A percentile compares a stretch with the other conserved stretches of the same genome.
phyloP scores from a whole-genome alignment of 2,113 vertebrate genomes.

The Gobius niger region DNA sequence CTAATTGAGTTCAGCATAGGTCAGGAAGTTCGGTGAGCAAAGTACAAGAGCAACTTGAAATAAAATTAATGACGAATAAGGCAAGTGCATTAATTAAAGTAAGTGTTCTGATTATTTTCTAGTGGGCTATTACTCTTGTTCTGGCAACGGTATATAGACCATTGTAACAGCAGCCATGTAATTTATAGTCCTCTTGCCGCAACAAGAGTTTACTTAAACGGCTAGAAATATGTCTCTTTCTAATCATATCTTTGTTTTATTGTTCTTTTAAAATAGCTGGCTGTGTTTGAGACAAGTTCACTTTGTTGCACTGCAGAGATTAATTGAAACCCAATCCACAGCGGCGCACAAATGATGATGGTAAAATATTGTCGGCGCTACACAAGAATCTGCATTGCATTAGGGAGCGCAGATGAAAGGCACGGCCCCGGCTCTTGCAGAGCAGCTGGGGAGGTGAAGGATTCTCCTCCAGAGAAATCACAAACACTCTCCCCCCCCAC shows the following conservation, averaged over 20 bases:
- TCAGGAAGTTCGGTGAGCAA: slow-evolving; percentile 23
- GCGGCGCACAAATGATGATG: slow-evolving; percentile 51
- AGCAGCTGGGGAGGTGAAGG: slow-evolving; percentile 43
- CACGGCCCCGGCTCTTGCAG: slow-evolving; percentile 47
- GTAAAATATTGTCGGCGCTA: slow-evolving; percentile 58
- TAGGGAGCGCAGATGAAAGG: slow-evolving; percentile 71
- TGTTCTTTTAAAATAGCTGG: slow-evolving; percentile 16
- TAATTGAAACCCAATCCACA: slow-evolving; percentile 53
- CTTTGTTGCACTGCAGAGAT: slow-evolving; percentile 41
- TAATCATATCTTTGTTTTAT: slow-evolving; percentile 15
- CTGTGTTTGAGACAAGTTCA: slow-evolving; percentile 29
- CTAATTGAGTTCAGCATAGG: slow-evolving; percentile 59
- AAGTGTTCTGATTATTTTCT: slow-evolving; percentile 29
- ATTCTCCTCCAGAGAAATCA: slow-evolving; percentile 66
- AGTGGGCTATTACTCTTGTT: slow-evolving; percentile 7
- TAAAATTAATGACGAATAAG: slow-evolving; percentile 4
- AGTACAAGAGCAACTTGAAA: slow-evolving; percentile 13
- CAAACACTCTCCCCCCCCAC: slow-evolving; percentile 57
- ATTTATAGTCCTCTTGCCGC: slow-evolving; percentile 1
- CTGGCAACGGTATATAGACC: background rate
- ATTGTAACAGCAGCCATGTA: background rate
- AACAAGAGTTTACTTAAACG: background rate
- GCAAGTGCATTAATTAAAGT: slow-evolving; percentile 24
- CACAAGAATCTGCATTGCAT: slow-evolving; percentile 70
- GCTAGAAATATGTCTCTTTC: background rate